A percentile compares a stretch with the other conserved stretches of the same genome.
phyloP scores from a whole-genome alignment of 1,140 invertebrate genomes.

The Triops cancriformis region DNA sequence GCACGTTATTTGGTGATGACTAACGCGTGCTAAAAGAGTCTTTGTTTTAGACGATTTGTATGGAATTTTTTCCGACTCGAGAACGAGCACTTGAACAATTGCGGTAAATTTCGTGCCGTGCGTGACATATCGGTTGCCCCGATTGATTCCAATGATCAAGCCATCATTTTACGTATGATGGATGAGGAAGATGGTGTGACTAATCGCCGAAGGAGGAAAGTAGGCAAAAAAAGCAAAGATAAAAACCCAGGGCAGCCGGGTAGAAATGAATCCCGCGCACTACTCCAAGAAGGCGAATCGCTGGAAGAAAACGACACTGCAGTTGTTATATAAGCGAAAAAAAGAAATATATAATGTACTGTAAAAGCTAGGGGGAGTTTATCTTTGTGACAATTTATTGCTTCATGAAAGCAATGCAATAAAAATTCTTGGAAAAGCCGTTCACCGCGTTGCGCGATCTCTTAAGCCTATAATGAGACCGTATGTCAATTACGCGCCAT shows the following conservation, averaged over 20 bases:
- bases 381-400: background rate
- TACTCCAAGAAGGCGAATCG: slow-evolving; percentile 47
- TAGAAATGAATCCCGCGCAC: slow-evolving; percentile 39
- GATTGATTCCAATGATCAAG: slow-evolving; percentile 85
- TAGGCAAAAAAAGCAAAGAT: slow-evolving; percentile 41
- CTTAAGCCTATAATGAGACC: too few species aligned
- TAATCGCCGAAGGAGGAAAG: slow-evolving; percentile 56
- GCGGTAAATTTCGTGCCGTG: slow-evolving; percentile 97
- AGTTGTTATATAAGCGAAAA: background rate
- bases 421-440: background rate
- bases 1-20: background rate
- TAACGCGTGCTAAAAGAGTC: background rate
- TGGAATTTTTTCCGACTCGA: slow-evolving; percentile 99
- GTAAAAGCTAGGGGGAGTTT: too few species aligned
- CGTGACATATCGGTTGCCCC: slow-evolving; percentile 97
- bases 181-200: slow-evolving; percentile 81
- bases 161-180: slow-evolving; percentile 88
- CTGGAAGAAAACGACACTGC: slow-evolving; percentile 38
- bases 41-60: slow-evolving; percentile 70
- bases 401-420: background rate
- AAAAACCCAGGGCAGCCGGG: slow-evolving; percentile 29
- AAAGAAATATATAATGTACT: background rate
- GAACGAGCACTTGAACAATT: slow-evolving; percentile 98
- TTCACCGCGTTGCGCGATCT: too few species aligned
- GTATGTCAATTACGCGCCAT: background rate